phyloP scores from a whole-genome alignment of 2,113 vertebrate genomes.

The Ictalurus furcatus region DNA sequence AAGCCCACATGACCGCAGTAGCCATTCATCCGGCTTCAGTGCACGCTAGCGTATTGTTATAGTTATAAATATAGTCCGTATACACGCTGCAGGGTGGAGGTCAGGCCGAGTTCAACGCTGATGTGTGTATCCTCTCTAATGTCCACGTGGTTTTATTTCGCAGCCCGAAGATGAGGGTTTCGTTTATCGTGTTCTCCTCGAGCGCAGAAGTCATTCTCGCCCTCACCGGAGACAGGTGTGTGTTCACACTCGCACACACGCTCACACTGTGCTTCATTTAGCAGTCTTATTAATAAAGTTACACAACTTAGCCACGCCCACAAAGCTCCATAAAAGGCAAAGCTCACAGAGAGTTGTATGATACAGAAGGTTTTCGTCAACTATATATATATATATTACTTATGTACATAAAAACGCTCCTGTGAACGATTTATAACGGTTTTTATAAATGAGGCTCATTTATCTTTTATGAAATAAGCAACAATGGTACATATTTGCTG shows the following conservation, averaged over 20 bases:
- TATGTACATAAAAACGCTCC: too few relatives aligned
- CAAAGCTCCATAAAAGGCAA: neutral
- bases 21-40: neutral
- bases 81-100: neutral
- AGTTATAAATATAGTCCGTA: neutral
- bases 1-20: neutral
- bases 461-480: neutral
- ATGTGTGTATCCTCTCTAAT: neutral
- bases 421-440: too few relatives aligned
- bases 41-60: conserved; percentile 3
- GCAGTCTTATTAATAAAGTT: neutral
- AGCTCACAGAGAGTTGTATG: neutral
- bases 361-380: too few relatives aligned
- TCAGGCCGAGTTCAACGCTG: neutral
- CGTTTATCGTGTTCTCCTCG: conserved; percentile 92
- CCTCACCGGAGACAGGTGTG: conserved; percentile 92
- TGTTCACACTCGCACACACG: conserved; percentile 2
- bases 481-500: neutral
- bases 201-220: conserved; percentile 81
- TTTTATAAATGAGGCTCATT: too few relatives aligned
- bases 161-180: conserved; percentile 93
- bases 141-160: conserved; percentile 26
- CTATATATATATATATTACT: too few relatives aligned
- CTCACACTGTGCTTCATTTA: neutral
- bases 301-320: neutral